A percentile compares a stretch with the other conserved stretches of the same genome.
Evolutionary conservation across 2,888 invertebrate species (phyloP).

Genomic region (Hypolimnas misippus): DNA sequence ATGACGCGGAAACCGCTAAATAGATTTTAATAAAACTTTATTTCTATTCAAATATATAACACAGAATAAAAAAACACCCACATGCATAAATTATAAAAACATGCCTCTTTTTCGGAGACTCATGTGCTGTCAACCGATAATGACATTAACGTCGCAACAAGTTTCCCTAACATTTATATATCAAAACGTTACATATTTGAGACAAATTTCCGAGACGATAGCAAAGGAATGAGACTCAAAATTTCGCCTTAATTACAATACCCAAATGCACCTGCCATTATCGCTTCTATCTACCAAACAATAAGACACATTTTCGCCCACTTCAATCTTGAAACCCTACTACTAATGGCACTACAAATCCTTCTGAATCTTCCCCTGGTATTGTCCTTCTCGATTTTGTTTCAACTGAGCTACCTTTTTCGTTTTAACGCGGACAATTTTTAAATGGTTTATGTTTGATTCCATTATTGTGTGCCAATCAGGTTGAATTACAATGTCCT

Average conservation of each 20-base stretch:
- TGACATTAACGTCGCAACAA: neutral
- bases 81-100: too few relatives aligned
- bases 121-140: neutral
- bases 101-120: neutral
- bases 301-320: conserved; percentile 13
- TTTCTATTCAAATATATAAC: too few relatives aligned
- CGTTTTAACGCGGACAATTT: conserved; percentile 80
- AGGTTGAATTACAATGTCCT: conserved; percentile 83
- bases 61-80: too few relatives aligned
- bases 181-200: conserved; percentile 26
- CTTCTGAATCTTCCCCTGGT: conserved; percentile 71
- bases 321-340: conserved; percentile 18
- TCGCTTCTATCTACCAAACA: conserved; percentile 1
- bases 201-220: conserved; percentile 54
- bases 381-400: conserved; percentile 76
- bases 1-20: too few relatives aligned
- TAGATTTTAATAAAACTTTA: too few relatives aligned
- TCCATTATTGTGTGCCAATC: conserved; percentile 85
- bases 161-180: neutral
- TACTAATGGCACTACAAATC: conserved; percentile 81
- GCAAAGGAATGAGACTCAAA: conserved; percentile 63
- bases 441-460: conserved; percentile 83
- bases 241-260: conserved; percentile 61
- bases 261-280: neutral
- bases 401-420: conserved; percentile 64